Evolutionary conservation across 2,888 invertebrate species (phyloP).

Genomic region (Nymphalis polychloros): DNA sequence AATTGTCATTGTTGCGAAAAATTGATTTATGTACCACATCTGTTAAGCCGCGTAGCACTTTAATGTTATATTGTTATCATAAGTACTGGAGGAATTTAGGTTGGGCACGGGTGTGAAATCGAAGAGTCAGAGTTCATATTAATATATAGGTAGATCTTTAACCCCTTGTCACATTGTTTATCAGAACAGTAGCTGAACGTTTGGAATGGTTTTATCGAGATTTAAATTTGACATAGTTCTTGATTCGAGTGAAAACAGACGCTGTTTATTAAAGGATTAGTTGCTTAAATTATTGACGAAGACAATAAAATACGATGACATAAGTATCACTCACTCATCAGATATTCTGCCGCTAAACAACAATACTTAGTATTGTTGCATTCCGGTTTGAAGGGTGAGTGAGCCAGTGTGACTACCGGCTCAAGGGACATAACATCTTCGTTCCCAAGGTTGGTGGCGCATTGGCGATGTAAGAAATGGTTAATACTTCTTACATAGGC

Average conservation of each 20-base stretch:
- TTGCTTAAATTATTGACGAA: neutral
- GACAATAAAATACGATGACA: too few relatives aligned
- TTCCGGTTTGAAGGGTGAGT: too few relatives aligned
- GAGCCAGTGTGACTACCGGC: too few relatives aligned
- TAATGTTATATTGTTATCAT: conserved; percentile 55
- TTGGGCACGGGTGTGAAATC: conserved; percentile 41
- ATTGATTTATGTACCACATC: conserved; percentile 79
- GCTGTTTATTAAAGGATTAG: neutral
- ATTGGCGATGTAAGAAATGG: too few relatives aligned
- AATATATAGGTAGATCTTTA: conserved; percentile 21
- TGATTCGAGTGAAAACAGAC: neutral
- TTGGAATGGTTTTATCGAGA: conserved; percentile 1
- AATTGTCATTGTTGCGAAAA: conserved; percentile 73
- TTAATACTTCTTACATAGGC: too few relatives aligned
- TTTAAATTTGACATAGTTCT: conserved; percentile 7
- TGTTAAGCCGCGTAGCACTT: conserved; percentile 56
- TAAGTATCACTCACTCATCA: too few relatives aligned
- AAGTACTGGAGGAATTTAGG: conserved; percentile 48
- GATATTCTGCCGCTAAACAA: too few relatives aligned
- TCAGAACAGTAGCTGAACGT: conserved; percentile 11
- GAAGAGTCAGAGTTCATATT: conserved; percentile 12
- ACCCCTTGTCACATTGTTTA: conserved; percentile 21
- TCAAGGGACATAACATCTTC: too few relatives aligned
- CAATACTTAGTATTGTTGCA: too few relatives aligned
- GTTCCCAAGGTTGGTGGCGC: too few relatives aligned